phyloP scores from a whole-genome alignment of 2,888 invertebrate species.

The Tupiocoris notatus region DNA sequence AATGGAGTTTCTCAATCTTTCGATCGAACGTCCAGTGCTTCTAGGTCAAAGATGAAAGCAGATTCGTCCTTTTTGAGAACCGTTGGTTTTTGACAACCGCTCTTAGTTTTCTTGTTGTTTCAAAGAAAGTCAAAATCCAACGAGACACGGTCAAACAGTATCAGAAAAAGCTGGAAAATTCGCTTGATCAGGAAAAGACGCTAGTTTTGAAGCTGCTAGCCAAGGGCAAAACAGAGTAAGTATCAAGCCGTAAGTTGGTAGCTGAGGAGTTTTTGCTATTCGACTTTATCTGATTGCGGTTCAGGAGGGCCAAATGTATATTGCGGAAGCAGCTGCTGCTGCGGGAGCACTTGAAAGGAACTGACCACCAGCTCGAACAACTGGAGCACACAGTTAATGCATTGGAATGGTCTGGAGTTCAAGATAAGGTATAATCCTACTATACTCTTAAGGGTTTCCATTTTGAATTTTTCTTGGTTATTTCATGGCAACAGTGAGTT shows the following conservation, averaged over 20 bases:
- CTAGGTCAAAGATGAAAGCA: no score
- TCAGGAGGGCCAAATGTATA: constrained; percentile 80
- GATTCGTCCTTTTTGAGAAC: no score
- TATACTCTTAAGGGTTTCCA: background rate
- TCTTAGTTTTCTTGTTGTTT: background rate
- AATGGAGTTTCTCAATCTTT: no score
- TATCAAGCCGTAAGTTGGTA: no score
- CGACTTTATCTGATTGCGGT: constrained; percentile 49
- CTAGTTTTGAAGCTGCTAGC: constrained; percentile 22
- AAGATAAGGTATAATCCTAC: constrained; percentile 71
- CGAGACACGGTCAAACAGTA: constrained; percentile 34
- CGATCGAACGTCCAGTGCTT: no score
- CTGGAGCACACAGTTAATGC: constrained; percentile 87
- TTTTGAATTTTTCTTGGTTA: background rate
- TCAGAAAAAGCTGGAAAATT: constrained; percentile 29
- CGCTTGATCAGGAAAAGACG: constrained; percentile 23
- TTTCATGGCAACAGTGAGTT: background rate
- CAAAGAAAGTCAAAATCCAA: constrained; percentile 31
- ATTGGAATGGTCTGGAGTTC: constrained; percentile 92
- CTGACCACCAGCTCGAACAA: constrained; percentile 86
- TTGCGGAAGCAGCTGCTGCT: constrained; percentile 92
- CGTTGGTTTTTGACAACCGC: no score
- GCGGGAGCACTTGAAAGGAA: constrained; percentile 80
- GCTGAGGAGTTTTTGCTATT: background rate
- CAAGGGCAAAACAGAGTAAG: constrained; percentile 23